phyloP scores from a whole-genome alignment of 1,140 invertebrate genomes.

The Drosophila malerkotliana region DNA sequence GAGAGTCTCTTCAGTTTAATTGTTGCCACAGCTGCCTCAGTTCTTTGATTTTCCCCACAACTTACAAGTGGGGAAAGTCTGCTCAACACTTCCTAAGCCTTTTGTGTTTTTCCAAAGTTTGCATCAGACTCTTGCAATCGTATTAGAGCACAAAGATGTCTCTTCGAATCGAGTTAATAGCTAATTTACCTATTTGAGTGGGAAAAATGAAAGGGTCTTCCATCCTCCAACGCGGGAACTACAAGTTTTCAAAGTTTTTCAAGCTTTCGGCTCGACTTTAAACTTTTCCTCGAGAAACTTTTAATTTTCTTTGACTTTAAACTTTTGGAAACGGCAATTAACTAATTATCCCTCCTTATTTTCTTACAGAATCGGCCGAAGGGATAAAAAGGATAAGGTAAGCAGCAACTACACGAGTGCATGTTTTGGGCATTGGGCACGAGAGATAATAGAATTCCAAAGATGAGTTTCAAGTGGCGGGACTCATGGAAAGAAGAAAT shows the following conservation, averaged over 20 bases:
- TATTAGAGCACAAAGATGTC: neutral
- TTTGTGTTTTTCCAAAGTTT: conserved; percentile 18
- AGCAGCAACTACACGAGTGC: neutral
- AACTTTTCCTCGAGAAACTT: conserved; percentile 33
- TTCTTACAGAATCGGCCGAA: conserved; percentile 21
- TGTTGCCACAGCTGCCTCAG: conserved; percentile 23
- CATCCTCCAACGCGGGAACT: neutral
- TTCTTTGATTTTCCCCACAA: conserved; percentile 16
- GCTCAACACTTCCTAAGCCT: neutral
- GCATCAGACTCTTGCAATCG: conserved; percentile 1
- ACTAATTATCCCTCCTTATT: conserved; percentile 29
- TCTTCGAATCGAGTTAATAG: conserved; percentile 7
- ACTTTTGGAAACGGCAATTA: conserved; percentile 29
- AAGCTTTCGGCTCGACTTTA: conserved; percentile 25
- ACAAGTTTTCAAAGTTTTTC: conserved; percentile 22
- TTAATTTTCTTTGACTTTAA: conserved; percentile 14
- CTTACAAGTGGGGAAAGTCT: conserved; percentile 5
- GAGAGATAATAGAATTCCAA: no score
- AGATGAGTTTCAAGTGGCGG: no score
- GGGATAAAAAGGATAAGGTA: conserved; percentile 23
- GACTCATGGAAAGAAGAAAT: no score
- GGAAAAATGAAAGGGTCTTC: neutral
- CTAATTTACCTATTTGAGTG: conserved; percentile 21
- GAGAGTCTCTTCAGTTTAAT: conserved; percentile 2
- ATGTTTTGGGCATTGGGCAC: no score